Percentiles rank a stretch among this genome's conserved stretches.
These are phyloP conservation scores for Prionailurus bengalensis DNA, from an alignment of 2,113 vertebrate species.

Conservation along the genomic window DNA sequence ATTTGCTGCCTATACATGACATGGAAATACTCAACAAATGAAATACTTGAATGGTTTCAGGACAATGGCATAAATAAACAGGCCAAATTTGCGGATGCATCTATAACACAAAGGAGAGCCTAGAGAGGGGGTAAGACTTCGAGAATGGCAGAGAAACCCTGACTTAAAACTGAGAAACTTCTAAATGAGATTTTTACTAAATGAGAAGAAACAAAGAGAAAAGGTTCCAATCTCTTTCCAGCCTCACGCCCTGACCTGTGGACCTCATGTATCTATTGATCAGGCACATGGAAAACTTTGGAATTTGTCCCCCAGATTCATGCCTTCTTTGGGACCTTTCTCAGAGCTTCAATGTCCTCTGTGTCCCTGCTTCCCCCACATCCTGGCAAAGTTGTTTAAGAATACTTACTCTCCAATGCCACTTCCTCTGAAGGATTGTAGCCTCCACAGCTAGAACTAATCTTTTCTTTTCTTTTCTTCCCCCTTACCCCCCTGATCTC, in stretches of 20 bases:
- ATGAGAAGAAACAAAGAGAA: conserved; percentile 26
- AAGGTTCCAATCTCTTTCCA: not conserved
- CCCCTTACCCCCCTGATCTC: not conserved
- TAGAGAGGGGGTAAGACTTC: not conserved
- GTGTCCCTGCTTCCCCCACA: not conserved
- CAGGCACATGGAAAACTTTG: not conserved
- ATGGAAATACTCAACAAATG: not conserved
- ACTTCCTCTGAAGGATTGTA: not conserved
- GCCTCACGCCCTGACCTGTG: not conserved
- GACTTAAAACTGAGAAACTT: conserved; percentile 18
- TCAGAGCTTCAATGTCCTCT: not conserved
- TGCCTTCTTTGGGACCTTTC: not conserved
- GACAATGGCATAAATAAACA: not conserved
- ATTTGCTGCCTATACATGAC: not conserved
- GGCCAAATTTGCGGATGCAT: not conserved
- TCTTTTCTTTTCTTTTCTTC: not conserved
- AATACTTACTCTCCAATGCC: not conserved
- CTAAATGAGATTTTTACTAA: conserved; percentile 42
- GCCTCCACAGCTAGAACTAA: not conserved
- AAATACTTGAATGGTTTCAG: not conserved
- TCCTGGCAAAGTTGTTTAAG: not conserved
- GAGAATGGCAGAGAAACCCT: not conserved
- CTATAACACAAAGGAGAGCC: not conserved
- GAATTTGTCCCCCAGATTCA: not conserved
- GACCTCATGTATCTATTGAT: not conserved